Evolutionary conservation across 2,797 vertebrate species (phyloP), one percentile per base, ranked within the genome.

Genomic region (Phalloptychus januarius): DNA sequence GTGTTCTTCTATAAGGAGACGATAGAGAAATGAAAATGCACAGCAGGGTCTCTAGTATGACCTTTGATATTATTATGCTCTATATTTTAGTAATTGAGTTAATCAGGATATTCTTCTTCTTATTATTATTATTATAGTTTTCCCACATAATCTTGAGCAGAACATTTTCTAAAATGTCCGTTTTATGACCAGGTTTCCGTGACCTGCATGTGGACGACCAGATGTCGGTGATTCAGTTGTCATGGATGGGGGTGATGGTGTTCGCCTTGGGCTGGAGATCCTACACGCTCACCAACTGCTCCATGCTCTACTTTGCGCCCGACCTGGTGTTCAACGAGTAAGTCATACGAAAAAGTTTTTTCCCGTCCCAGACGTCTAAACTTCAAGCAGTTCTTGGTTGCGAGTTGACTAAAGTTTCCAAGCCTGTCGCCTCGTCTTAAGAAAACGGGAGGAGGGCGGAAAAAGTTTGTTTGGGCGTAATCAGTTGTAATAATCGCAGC

Each of bases 251-350:
- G 11, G 96, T 98, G 40, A 98, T 99, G 98, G 97, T 98, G 82
- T 98, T 98, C 23, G 97, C 97, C 15, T 92, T 99, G 96, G 97
- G 97, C 1, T 99, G 98, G 98, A 95, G 98, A 75, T 98, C 97
- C 75, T 98, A 97, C 94, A 98, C 96, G 23, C 96, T 97, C 0
- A 97, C 98, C 61, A 97, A 99, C 87, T 96, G 97, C 90, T 96
- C 96, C 82, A 96, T 98, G 97, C 96, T 99, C 78, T 99, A 98
- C 92, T 99, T 99, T 0, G 98, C 98, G 54, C 97, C 98, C 67
- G 98, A 99, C 90, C 93, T 99, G 83, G 96, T 99, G 86, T 99
- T 99, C 92, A 98, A 99, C n/a, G 98, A 99, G 98, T 99, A 93
- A 97, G 97, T 96, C 12, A 40, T 2, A 25, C 44, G 16, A 33